Evolutionary conservation across 2,888 invertebrate genomes (phyloP).

Genomic region (Cosmia trapezina): DNA sequence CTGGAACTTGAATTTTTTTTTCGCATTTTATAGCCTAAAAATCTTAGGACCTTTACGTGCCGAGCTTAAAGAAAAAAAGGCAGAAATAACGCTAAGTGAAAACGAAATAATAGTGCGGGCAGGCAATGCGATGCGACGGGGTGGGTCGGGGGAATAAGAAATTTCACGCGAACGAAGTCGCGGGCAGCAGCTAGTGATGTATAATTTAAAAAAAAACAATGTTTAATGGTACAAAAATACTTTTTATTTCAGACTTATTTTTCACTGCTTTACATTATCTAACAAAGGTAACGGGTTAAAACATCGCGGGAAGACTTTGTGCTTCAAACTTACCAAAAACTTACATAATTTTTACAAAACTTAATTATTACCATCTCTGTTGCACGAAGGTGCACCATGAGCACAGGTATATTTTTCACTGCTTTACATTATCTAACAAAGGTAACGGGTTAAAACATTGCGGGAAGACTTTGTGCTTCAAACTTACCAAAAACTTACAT

Average conservation of each 20-base stretch:
- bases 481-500: background rate
- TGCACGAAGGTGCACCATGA: background rate
- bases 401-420: background rate
- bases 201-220: background rate
- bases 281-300: conserved; percentile 1
- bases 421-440: background rate
- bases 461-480: conserved; percentile 21
- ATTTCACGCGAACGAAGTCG: no score
- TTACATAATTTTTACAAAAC: background rate
- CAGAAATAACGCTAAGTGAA: no score
- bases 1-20: no score
- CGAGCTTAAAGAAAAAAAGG: no score
- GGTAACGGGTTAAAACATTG: conserved; percentile 6
- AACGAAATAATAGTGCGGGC: no score
- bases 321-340: background rate
- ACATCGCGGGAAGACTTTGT: conserved; percentile 23
- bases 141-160: no score
- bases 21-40: no score
- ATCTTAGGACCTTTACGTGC: no score
- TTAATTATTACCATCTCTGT: background rate
- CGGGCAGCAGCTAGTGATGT: no score
- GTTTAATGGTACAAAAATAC: conserved; percentile 24
- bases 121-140: no score
- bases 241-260: conserved; percentile 27
- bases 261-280: conserved; percentile 6